A percentile compares a stretch with the other conserved stretches of the same genome.
Conservation (phyloP, 2,797 vertebrate genomes). For the Staurois parvus region DNA sequence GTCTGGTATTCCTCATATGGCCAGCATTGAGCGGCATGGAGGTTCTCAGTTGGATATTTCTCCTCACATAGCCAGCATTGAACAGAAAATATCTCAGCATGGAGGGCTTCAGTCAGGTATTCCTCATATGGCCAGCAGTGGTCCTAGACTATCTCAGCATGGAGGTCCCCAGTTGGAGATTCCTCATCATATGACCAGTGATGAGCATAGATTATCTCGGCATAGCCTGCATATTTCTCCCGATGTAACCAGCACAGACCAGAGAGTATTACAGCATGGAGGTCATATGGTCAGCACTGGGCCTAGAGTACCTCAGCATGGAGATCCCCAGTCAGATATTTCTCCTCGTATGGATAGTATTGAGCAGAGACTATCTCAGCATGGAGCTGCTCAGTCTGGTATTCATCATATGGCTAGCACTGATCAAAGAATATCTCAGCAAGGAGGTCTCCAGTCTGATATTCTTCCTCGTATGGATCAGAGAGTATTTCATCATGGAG, state of each 20-base stretch:
- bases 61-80: neutral
- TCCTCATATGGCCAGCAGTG: no score
- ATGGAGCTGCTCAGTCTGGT: neutral
- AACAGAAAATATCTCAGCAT: neutral
- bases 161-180: neutral
- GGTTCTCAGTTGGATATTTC: neutral
- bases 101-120: neutral
- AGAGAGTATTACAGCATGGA: neutral
- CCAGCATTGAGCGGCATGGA: neutral
- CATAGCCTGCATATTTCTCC: slow-evolving; percentile 10
- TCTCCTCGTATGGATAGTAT: neutral
- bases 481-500: slow-evolving; percentile 1
- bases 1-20: neutral
- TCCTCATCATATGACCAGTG: neutral
- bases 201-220: neutral
- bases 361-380: neutral
- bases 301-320: neutral
- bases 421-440: neutral
- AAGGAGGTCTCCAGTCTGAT: neutral
- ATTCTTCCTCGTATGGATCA: neutral
- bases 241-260: neutral
- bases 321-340: neutral
- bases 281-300: neutral
- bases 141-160: neutral
- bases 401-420: neutral